Conservation (phyloP, 2,888 invertebrate species). For the Synergus itoensis region DNA sequence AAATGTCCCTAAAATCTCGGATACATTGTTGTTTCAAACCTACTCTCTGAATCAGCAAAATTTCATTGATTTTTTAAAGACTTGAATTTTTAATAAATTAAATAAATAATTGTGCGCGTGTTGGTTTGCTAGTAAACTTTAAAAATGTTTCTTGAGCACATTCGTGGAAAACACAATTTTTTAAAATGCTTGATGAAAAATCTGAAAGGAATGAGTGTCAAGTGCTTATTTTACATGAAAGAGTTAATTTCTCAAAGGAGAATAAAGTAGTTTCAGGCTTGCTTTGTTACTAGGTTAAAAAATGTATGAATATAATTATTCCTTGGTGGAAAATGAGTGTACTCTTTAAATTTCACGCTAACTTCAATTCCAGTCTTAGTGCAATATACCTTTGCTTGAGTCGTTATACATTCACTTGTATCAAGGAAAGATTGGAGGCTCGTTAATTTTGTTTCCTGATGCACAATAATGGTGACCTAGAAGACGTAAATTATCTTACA, state of each 20-base stretch:
- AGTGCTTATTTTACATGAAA: conserved; percentile 10
- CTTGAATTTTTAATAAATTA: too few species aligned
- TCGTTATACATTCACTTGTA: conserved; percentile 32
- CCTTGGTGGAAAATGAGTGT: conserved; percentile 11
- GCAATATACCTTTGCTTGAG: conserved; percentile 13
- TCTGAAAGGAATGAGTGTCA: neutral
- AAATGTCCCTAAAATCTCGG: too few species aligned
- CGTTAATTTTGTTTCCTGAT: conserved; percentile 38
- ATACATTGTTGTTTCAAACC: too few species aligned
- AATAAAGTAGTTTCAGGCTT: neutral
- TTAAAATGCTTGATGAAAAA: neutral
- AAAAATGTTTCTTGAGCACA: too few species aligned
- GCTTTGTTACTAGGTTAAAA: conserved; percentile 8
- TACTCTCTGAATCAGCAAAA: too few species aligned
- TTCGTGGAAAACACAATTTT: neutral
- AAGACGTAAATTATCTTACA: conserved; percentile 36
- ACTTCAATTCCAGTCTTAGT: conserved; percentile 18
- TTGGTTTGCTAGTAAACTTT: too few species aligned
- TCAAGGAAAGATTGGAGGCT: conserved; percentile 23
- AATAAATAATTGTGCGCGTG: too few species aligned
- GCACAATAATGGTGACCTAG: conserved; percentile 37
- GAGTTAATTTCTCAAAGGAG: neutral
- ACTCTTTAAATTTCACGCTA: conserved; percentile 20
- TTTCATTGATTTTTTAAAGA: too few species aligned
- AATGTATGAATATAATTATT: conserved; percentile 26